phyloP scores from a whole-genome alignment of 2,888 invertebrate genomes.

The Stenichneumon culpator region DNA sequence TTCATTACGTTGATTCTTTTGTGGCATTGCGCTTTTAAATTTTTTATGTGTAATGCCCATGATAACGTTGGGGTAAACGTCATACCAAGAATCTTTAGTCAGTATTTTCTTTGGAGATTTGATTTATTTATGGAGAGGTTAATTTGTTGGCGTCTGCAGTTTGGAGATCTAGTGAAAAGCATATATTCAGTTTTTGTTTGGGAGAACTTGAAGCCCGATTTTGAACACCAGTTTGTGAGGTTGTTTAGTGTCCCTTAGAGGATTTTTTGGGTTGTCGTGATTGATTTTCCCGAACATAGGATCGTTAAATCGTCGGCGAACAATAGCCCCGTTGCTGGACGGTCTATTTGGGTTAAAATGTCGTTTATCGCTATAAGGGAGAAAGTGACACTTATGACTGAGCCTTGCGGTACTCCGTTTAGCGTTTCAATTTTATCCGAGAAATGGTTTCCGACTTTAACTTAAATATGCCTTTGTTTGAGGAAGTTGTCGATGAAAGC shows the following conservation, averaged over 20 bases:
- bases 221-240: not conserved
- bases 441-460: constrained; percentile 4
- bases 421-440: not conserved
- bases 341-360: not conserved
- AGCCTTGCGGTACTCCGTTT: constrained; percentile 51
- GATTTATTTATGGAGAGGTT: not conserved
- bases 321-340: not conserved
- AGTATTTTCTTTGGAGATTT: not conserved
- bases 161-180: constrained; percentile 16
- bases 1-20: constrained; percentile 44
- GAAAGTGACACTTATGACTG: constrained; percentile 42
- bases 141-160: not conserved
- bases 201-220: constrained; percentile 49
- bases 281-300: constrained; percentile 35
- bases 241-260: constrained; percentile 35
- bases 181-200: constrained; percentile 41
- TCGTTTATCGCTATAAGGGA: constrained; percentile 49
- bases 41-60: constrained; percentile 54
- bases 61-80: constrained; percentile 56
- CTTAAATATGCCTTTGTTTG: constrained; percentile 16
- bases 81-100: constrained; percentile 58
- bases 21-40: constrained; percentile 34
- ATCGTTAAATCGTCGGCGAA: too few relatives aligned
- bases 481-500: constrained; percentile 28
- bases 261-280: not conserved